A percentile compares a stretch with the other conserved stretches of the same genome.
phyloP scores from a whole-genome alignment of 2,888 invertebrate species.

The Pteria penguin region DNA sequence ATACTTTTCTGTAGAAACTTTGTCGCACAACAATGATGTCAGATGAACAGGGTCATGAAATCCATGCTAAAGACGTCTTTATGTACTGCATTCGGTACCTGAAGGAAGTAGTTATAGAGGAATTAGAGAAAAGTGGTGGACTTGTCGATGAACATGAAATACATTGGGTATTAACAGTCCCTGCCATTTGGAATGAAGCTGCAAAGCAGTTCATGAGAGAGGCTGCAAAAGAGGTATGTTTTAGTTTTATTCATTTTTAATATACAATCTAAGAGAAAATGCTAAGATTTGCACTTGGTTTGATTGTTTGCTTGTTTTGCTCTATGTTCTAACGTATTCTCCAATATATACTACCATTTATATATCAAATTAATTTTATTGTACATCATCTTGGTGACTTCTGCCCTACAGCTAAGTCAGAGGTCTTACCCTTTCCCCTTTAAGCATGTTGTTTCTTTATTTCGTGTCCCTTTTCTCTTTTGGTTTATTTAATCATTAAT shows the following conservation, averaged over 20 bases:
- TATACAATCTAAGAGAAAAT: too few relatives aligned
- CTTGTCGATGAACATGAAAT: constrained; percentile 11
- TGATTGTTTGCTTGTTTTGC: neutral
- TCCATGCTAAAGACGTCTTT: constrained; percentile 14
- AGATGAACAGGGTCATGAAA: constrained; percentile 7
- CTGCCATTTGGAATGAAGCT: constrained; percentile 24
- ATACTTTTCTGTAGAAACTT: constrained; percentile 1
- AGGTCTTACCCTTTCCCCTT: too few relatives aligned
- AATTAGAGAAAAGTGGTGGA: constrained; percentile 7
- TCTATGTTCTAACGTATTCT: too few relatives aligned
- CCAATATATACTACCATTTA: too few relatives aligned
- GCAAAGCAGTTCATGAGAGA: constrained; percentile 23
- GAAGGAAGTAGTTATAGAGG: constrained; percentile 2
- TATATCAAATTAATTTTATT: too few relatives aligned
- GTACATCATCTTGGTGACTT: too few relatives aligned
- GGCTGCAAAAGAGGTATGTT: constrained; percentile 7
- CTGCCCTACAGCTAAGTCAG: too few relatives aligned
- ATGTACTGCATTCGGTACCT: constrained; percentile 6
- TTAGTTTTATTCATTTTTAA: too few relatives aligned
- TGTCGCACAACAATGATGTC: neutral
- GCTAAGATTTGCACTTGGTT: too few relatives aligned
- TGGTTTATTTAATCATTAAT: too few relatives aligned
- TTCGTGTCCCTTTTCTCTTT: too few relatives aligned
- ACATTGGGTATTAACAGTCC: constrained; percentile 8
- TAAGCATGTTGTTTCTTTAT: too few relatives aligned